These are phyloP conservation scores for Drosophila sucinea DNA, from an alignment of 1,140 invertebrate species.

Conservation along the genomic window DNA sequence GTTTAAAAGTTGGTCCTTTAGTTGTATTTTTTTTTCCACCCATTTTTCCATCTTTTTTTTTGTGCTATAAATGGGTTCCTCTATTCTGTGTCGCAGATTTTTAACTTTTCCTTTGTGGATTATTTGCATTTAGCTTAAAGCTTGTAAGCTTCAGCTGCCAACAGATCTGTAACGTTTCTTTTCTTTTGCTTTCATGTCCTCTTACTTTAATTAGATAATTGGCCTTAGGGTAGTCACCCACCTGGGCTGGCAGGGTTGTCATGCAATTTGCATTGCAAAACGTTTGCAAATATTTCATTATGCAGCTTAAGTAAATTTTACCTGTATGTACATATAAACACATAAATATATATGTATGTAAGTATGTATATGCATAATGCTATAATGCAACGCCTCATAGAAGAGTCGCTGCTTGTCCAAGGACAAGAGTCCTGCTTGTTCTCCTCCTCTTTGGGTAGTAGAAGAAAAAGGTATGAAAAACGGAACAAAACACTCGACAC, in stretches of 20 bases:
- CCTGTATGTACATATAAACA: background rate
- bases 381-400: slow-evolving; percentile 9
- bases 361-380: no score
- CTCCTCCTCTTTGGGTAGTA: background rate
- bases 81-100: slow-evolving; percentile 21
- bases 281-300: slow-evolving; percentile 79
- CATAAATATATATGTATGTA: slow-evolving; percentile 35
- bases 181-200: slow-evolving; percentile 27
- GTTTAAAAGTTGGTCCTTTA: slow-evolving; percentile 61
- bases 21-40: slow-evolving; percentile 20
- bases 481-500: slow-evolving; percentile 11
- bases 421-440: background rate
- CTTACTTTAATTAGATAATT: slow-evolving; percentile 77
- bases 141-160: slow-evolving; percentile 56
- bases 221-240: slow-evolving; percentile 28
- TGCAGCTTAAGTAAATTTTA: slow-evolving; percentile 41
- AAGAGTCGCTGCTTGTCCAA: background rate
- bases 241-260: slow-evolving; percentile 22
- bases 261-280: slow-evolving; percentile 71
- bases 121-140: slow-evolving; percentile 65
- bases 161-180: slow-evolving; percentile 39
- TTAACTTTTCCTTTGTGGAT: slow-evolving; percentile 51
- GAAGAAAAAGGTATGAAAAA: background rate
- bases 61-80: slow-evolving; percentile 14
- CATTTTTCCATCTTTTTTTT: slow-evolving; percentile 18